A percentile compares a stretch with the other conserved stretches of the same genome.
Evolutionary conservation across 2,888 invertebrate genomes (phyloP).

Genomic region (Cantharis lateralis): DNA sequence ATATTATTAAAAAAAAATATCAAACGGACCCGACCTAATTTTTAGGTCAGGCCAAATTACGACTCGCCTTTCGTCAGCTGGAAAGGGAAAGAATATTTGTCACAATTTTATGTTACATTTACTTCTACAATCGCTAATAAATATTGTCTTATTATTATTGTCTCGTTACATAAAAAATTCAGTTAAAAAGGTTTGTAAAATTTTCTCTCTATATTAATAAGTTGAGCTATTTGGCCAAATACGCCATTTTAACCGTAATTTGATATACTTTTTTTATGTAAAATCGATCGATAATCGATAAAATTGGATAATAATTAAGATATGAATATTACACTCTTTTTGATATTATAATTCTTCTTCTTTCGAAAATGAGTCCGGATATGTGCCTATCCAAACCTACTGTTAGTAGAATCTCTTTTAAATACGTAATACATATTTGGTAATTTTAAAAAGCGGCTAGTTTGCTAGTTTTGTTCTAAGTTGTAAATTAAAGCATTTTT

Average conservation of each 20-base stretch:
- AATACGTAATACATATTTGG: not conserved
- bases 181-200: constrained; percentile 1
- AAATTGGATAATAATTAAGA: not conserved
- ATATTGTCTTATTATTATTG: constrained; percentile 27
- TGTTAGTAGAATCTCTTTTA: not conserved
- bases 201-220: not conserved
- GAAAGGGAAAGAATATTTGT: constrained; percentile 19
- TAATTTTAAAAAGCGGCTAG: not conserved
- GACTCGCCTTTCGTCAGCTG: not conserved
- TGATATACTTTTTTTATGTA: not conserved
- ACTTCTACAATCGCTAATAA: constrained; percentile 8
- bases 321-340: not conserved
- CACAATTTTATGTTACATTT: constrained; percentile 13
- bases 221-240: constrained; percentile 1
- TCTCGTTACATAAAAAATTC: constrained; percentile 22
- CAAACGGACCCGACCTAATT: not conserved
- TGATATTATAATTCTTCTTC: not conserved
- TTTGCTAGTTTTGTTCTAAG: not conserved
- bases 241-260: not conserved
- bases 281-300: not conserved
- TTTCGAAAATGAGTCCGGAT: not conserved
- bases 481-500: not conserved
- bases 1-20: not conserved
- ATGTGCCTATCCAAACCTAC: not conserved
- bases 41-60: not conserved